phyloP scores from a whole-genome alignment of 1,140 invertebrate genomes.

The Drosophila elegans region DNA sequence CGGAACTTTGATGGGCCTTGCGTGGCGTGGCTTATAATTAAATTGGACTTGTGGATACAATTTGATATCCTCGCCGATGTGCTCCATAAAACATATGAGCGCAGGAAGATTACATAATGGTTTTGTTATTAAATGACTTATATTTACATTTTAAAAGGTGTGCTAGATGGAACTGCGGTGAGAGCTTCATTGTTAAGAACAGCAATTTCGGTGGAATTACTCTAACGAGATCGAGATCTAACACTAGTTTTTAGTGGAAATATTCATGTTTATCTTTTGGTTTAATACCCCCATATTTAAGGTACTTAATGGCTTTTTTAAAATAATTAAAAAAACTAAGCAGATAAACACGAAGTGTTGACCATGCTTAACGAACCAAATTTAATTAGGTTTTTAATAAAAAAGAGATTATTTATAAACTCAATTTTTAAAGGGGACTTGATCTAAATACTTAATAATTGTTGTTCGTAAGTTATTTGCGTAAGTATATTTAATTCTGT shows the following conservation, averaged over 20 bases:
- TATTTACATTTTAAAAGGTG: conserved; percentile 38
- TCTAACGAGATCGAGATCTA: conserved; percentile 11
- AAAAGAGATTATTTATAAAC: background rate
- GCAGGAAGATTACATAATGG: conserved; percentile 60
- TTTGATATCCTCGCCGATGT: conserved; percentile 64
- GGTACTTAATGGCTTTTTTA: conserved; percentile 1
- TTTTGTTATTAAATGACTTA: conserved; percentile 26
- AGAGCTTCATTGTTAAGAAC: conserved; percentile 20
- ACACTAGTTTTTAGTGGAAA: background rate
- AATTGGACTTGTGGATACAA: conserved; percentile 81
- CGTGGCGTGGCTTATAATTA: conserved; percentile 76
- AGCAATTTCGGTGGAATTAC: conserved; percentile 18
- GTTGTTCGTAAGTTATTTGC: too few relatives aligned
- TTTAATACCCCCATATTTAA: background rate
- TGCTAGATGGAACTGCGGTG: conserved; percentile 9
- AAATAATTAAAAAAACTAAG: conserved; percentile 15
- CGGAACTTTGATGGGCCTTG: conserved; percentile 69
- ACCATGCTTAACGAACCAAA: conserved; percentile 22
- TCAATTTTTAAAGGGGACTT: too few relatives aligned
- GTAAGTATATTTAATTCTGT: too few relatives aligned
- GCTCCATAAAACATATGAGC: conserved; percentile 71
- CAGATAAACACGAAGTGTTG: conserved; percentile 5
- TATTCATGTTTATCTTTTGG: background rate
- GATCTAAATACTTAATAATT: too few relatives aligned
- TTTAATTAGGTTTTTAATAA: conserved; percentile 3